These are phyloP conservation scores for Parnassius glacialis DNA, from an alignment of 2,888 invertebrate genomes.

Conservation along the genomic window DNA sequence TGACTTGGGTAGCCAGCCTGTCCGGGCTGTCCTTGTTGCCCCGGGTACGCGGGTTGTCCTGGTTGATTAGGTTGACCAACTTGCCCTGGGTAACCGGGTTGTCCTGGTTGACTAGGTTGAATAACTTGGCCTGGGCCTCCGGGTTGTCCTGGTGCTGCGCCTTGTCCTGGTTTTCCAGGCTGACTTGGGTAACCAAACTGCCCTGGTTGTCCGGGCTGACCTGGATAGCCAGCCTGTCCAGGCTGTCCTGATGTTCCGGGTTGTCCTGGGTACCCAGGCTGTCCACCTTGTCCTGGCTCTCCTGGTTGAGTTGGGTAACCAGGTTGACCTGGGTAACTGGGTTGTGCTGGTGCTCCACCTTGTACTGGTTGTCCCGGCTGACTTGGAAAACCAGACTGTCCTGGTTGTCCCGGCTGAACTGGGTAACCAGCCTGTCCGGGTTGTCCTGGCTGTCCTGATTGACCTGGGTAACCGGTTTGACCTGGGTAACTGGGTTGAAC, in stretches of 20 bases:
- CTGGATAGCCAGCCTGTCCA: constrained; percentile 30
- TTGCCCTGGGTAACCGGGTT: constrained; percentile 1
- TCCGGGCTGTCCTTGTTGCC: constrained; percentile 34
- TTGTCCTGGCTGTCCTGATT: constrained; percentile 16
- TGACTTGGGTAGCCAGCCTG: constrained; percentile 28
- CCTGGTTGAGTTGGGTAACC: constrained; percentile 32
- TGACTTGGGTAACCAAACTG: constrained; percentile 35
- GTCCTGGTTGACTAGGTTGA: constrained; percentile 58
- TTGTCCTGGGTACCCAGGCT: constrained; percentile 52
- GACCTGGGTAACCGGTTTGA: constrained; percentile 51
- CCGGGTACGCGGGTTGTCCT: constrained; percentile 46
- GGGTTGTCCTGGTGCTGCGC: constrained; percentile 50
- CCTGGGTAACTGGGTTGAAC: constrained; percentile 31
- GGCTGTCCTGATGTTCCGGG: constrained; percentile 37
- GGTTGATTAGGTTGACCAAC: constrained; percentile 38
- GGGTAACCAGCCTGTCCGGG: constrained; percentile 40
- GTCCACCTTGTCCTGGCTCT: constrained; percentile 35
- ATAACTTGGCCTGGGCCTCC: constrained; percentile 60
- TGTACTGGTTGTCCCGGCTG: constrained; percentile 51
- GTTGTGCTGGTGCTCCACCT: constrained; percentile 36
- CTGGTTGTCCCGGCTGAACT: constrained; percentile 39
- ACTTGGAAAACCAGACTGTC: constrained; percentile 41
- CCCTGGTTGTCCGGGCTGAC: constrained; percentile 29
- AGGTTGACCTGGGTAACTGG: constrained; percentile 35
- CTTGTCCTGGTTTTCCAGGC: constrained; percentile 54